Evolutionary conservation across 2,797 vertebrate genomes (phyloP).

Genomic region (Poeciliopsis presidionis): DNA sequence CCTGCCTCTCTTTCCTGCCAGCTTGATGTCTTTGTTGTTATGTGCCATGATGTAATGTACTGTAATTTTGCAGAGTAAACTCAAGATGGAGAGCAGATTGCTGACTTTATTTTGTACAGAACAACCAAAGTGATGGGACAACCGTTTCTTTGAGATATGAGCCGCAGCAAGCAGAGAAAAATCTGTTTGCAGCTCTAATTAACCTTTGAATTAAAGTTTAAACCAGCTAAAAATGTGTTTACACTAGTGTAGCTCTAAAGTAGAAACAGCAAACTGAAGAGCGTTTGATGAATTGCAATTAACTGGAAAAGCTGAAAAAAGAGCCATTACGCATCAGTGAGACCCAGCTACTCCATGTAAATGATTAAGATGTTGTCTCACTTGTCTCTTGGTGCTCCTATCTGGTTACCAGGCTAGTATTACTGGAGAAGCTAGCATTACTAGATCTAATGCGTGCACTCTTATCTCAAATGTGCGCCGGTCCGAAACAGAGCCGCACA

Average conservation of each 20-base stretch:
- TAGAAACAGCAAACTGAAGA: neutral
- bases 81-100: slow-evolving; percentile 57
- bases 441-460: slow-evolving; percentile 38
- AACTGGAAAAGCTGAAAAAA: slow-evolving; percentile 14
- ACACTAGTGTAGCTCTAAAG: neutral
- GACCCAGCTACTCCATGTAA: slow-evolving; percentile 35
- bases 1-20: slow-evolving; percentile 46
- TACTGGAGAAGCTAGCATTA: slow-evolving; percentile 62
- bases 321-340: slow-evolving; percentile 18
- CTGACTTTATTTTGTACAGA: slow-evolving; percentile 11
- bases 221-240: slow-evolving; percentile 7
- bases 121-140: slow-evolving; percentile 16
- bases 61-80: slow-evolving; percentile 68
- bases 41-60: slow-evolving; percentile 71
- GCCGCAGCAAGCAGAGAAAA: neutral
- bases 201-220: slow-evolving; percentile 17
- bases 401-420: slow-evolving; percentile 70
- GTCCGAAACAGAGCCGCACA: slow-evolving; percentile 29
- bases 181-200: neutral
- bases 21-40: slow-evolving; percentile 63
- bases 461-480: slow-evolving; percentile 48
- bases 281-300: neutral
- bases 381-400: slow-evolving; percentile 53
- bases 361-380: slow-evolving; percentile 58
- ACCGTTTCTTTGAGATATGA: slow-evolving; percentile 21